Base-by-base conservation (phyloP, 2,797 vertebrate genomes). In the Gila robusta region DNA sequence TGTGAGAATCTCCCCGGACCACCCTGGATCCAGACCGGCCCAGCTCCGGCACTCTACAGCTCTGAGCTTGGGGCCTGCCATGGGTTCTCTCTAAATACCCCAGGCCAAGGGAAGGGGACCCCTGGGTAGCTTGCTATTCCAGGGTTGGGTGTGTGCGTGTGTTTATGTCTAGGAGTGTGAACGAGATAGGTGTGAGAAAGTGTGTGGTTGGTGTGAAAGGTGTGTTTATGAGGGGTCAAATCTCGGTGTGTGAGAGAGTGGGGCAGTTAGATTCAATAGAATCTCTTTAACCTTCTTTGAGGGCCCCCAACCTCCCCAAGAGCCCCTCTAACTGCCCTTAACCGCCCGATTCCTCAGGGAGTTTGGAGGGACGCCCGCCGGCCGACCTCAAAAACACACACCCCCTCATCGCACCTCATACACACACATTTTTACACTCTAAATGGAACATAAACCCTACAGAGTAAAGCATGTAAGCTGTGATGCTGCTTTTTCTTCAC, bases 251-350 rank as follows among this genome's bases (percentile, higher is more conserved):
- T 59, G 39, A 49, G 66, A 70, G 32, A 67, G 71, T 35, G 59
- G 44, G 56, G 14, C 21, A 47, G 66, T 35, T 32, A 72, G 66
- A 72, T 59, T 74, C 76, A 80, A 73, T 81, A 44, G 54, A 79
- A 76, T 74, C 86, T 80, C 69, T 80, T 83, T 87, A 83, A 87
- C 82, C 86, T 84, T 81, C 44, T 69, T 81, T 52, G 56, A 87
- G 70, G 70, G 37, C 84, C 67, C 52, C 84, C 37, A 49, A 79
- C 49, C 47, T 56, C 74, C 64, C 74, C 49, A 78, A 70, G 83
- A 85, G 84, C 76, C 83, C 76, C 52, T 80, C 39, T 79, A 85
- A 85, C 84, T 80, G 84, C 77, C 52, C 67, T 72, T 85, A 78
- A 84, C 62, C 17, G 37, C 35, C 62, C 17, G 11, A 84, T 84